Conservation (phyloP, 2,797 vertebrate species). For the Brachyalestes nurse region DNA sequence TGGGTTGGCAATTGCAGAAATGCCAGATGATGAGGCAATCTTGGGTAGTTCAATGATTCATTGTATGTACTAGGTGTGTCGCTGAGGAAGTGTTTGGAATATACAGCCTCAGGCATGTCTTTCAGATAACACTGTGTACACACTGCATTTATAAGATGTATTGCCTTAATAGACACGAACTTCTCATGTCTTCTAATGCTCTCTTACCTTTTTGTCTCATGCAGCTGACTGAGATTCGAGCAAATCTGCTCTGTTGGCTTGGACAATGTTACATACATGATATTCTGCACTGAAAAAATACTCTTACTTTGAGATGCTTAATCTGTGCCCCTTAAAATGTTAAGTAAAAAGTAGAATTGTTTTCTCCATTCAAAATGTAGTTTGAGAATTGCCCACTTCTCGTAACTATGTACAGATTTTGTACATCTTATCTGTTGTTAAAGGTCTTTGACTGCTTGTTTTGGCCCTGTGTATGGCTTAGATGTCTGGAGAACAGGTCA, state of each 20-base stretch:
- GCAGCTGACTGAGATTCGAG: background rate
- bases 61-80: slow-evolving; percentile 24
- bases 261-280: background rate
- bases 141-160: background rate
- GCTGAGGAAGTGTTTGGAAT: background rate
- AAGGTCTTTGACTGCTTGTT: background rate
- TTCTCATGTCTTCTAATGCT: background rate
- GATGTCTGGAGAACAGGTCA: background rate
- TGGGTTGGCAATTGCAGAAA: background rate
- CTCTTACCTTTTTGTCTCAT: background rate
- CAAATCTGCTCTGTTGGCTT: background rate
- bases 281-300: background rate
- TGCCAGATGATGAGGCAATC: background rate
- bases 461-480: background rate
- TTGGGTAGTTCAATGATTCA: background rate
- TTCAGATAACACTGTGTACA: background rate
- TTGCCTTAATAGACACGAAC: background rate
- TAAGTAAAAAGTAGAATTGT: background rate
- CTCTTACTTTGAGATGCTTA: background rate
- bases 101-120: background rate
- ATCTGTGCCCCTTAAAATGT: background rate
- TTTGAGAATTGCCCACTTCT: background rate
- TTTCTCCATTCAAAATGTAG: background rate
- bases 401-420: background rate
- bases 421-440: background rate